A percentile compares a stretch with the other conserved stretches of the same genome.
Evolutionary conservation across 1,140 invertebrate species (phyloP).

Genomic region (Hetaerina americana): DNA sequence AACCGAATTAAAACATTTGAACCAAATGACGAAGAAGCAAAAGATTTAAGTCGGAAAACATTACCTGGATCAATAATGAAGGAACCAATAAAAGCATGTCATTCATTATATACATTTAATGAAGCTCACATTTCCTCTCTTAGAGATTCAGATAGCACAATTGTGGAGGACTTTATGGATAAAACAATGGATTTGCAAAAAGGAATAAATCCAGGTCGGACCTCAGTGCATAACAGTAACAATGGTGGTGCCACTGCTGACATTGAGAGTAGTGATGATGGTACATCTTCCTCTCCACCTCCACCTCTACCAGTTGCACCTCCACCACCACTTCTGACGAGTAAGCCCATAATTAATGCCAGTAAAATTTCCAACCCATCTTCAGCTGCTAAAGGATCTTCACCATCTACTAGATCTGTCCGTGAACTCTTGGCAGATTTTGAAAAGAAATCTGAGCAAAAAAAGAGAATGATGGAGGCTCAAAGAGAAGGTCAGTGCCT

Average conservation of each 20-base stretch:
- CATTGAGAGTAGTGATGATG: not conserved
- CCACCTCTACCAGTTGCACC: not conserved
- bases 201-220: too few species aligned
- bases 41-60: conserved; percentile 18
- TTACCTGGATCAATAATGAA: conserved; percentile 25
- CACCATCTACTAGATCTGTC: conserved; percentile 29
- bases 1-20: conserved; percentile 38
- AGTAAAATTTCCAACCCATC: too few species aligned
- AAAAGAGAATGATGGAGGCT: conserved; percentile 5
- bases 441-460: conserved; percentile 31
- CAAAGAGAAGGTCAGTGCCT: too few species aligned
- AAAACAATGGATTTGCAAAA: too few species aligned
- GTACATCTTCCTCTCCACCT: not conserved
- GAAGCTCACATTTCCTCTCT: conserved; percentile 38
- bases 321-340: not conserved
- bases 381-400: not conserved
- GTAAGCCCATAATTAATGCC: too few species aligned
- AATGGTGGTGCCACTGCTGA: not conserved
- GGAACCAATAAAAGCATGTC: conserved; percentile 31
- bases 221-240: too few species aligned
- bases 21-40: conserved; percentile 16
- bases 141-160: too few species aligned
- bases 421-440: conserved; percentile 39
- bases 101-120: conserved; percentile 25
- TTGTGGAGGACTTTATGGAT: too few species aligned